Percentiles rank a stretch among this genome's conserved stretches.
These are phyloP conservation scores for Elysia chlorotica DNA, from an alignment of 1,140 invertebrate species.

Conservation along the genomic window DNA sequence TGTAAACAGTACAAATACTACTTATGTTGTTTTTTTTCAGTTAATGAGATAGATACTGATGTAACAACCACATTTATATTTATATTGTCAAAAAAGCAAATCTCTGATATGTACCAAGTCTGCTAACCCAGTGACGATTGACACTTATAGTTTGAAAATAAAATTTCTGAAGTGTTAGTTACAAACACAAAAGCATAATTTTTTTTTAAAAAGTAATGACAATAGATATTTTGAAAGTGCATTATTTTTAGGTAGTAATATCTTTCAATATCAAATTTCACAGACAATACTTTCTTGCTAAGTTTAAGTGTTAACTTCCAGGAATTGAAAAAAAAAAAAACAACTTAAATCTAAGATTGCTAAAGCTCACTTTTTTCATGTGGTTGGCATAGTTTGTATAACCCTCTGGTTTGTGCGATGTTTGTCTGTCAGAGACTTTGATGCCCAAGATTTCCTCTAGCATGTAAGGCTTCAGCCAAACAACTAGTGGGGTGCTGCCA, in stretches of 20 bases:
- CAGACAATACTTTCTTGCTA: not conserved
- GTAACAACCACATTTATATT: too few relatives aligned
- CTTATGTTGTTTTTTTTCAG: too few relatives aligned
- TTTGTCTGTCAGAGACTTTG: slow-evolving; percentile 59
- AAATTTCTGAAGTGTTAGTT: not conserved
- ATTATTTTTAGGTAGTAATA: not conserved
- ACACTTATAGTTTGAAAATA: too few relatives aligned
- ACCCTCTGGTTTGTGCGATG: slow-evolving; percentile 41
- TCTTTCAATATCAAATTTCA: not conserved
- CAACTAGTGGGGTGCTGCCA: slow-evolving; percentile 81
- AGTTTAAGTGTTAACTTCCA: not conserved
- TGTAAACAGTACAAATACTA: too few relatives aligned
- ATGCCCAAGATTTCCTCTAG: slow-evolving; percentile 77
- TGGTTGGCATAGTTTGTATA: slow-evolving; percentile 50
- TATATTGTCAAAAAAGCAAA: too few relatives aligned
- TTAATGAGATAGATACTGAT: too few relatives aligned
- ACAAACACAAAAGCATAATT: not conserved
- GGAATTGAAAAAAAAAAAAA: not conserved
- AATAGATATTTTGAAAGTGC: not conserved
- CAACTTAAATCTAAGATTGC: not conserved
- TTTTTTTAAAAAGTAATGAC: not conserved
- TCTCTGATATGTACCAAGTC: too few relatives aligned
- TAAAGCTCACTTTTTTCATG: slow-evolving; percentile 33
- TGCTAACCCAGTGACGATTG: too few relatives aligned
- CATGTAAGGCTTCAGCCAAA: slow-evolving; percentile 89